phyloP scores from a whole-genome alignment of 2,888 invertebrate species.

The Heterodera filipjevi region DNA sequence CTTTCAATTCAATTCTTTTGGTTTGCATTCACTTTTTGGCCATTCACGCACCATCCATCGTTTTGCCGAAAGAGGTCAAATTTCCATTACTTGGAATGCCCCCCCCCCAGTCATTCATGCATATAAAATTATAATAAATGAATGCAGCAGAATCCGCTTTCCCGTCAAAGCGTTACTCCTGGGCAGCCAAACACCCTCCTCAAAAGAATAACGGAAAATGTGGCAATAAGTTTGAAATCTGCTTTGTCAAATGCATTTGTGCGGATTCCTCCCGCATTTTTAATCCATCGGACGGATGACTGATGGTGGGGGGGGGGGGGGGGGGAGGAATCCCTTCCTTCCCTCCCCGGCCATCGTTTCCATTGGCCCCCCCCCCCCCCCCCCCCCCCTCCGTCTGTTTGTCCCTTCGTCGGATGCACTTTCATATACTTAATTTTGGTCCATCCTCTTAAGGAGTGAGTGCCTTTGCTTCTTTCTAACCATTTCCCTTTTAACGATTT shows the following conservation, averaged over 20 bases:
- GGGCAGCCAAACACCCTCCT: background rate
- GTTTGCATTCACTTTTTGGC: background rate
- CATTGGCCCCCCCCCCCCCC: background rate
- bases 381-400: background rate
- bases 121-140: background rate
- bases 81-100: no score
- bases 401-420: background rate
- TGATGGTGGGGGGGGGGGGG: background rate
- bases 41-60: background rate
- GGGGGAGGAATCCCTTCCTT: background rate
- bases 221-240: background rate
- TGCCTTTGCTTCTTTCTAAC: background rate
- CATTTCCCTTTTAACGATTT: slow-evolving; percentile 14
- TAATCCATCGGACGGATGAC: slow-evolving; percentile 1
- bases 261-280: slow-evolving; percentile 1
- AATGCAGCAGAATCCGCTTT: background rate
- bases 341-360: background rate
- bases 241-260: slow-evolving; percentile 1
- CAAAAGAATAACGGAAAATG: background rate
- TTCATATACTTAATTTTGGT: slow-evolving; percentile 15
- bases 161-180: no score
- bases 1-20: background rate
- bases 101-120: no score
- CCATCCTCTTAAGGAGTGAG: background rate
- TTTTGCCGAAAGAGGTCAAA: background rate